Base-by-base conservation (phyloP, 2,888 invertebrate genomes). In the Scaptomyza parva region DNA sequence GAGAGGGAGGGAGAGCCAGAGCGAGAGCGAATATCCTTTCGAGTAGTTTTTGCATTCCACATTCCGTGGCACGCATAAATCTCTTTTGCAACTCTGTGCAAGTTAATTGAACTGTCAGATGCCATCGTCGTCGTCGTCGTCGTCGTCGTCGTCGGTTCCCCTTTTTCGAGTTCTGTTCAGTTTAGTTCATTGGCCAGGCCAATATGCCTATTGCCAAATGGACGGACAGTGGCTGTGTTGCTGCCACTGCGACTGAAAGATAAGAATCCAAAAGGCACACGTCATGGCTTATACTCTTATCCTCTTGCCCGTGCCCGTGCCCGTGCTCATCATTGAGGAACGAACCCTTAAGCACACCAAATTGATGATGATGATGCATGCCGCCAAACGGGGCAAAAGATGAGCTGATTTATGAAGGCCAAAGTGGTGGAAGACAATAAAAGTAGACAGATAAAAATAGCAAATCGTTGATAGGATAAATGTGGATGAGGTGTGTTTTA, bases 101-200 rank as follows among this genome's bases (percentile, higher is more conserved):
- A 71, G 64, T 57, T 75, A 75, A 75, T 75, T 77, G 64, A 73
- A 73, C 68, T 77, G 73, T 54, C 76, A 41, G 57, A 1, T 37
- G 37, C 3, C 37, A 8, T 17, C 17, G 2, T 35, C 12, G n/a
- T n/a, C 20, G 22, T 22, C 33, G 14, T 8, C 17, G n/a, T 33
- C 12, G 26, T 22, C 20, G 22, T 48, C n/a, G n/a, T n/a, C n/a
- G n/a, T n/a, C n/a, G n/a, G n/a, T n/a, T n/a, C n/a, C n/a, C n/a
- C n/a, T n/a, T n/a, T n/a, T n/a, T n/a, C n/a, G n/a, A n/a, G n/a
- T n/a, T n/a, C n/a, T n/a, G n/a, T n/a, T n/a, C n/a, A n/a, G n/a
- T 60, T 76, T 60, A 37, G 53, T 53, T 72, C 68, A 69, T 76
- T 62, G 50, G 35, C 35, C 52, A 37, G 17, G 6, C 7, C 17